Percentiles rank a stretch among this genome's conserved stretches.
These are phyloP conservation scores for Eurosta solidaginis DNA, from an alignment of 1,140 invertebrate genomes.

Conservation along the genomic window DNA sequence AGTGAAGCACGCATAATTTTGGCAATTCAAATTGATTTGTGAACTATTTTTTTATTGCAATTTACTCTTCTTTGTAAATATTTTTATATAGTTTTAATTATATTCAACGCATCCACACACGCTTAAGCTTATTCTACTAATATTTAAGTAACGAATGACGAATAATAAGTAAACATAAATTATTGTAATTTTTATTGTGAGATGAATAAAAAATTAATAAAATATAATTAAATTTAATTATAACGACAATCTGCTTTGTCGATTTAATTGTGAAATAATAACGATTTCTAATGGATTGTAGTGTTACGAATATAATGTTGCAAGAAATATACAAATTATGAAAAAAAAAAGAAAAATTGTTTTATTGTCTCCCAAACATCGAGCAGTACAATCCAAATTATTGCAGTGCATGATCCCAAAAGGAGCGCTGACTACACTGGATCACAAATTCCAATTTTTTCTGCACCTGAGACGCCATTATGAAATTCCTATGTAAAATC, in stretches of 20 bases:
- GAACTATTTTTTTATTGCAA: no score
- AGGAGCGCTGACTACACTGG: no score
- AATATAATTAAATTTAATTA: slow-evolving; percentile 19
- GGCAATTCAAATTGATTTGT: no score
- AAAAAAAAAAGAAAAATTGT: not conserved
- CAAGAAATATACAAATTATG: not conserved
- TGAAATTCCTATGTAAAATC: no score
- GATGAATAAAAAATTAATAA: not conserved
- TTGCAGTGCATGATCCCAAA: no score
- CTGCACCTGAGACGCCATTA: no score
- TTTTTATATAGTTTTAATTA: not conserved
- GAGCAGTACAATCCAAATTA: no score
- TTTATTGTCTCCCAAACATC: no score
- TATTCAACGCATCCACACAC: not conserved
- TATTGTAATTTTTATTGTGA: not conserved
- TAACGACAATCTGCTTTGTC: not conserved
- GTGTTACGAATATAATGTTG: slow-evolving; percentile 20
- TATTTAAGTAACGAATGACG: not conserved
- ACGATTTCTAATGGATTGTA: slow-evolving; percentile 25
- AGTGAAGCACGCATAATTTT: no score
- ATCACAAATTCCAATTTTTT: no score
- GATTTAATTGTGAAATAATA: not conserved
- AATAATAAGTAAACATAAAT: no score
- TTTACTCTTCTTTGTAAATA: no score
- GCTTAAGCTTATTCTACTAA: not conserved